These are phyloP conservation scores for Epinotia demarniana DNA, from an alignment of 2,888 invertebrate genomes.

Conservation along the genomic window DNA sequence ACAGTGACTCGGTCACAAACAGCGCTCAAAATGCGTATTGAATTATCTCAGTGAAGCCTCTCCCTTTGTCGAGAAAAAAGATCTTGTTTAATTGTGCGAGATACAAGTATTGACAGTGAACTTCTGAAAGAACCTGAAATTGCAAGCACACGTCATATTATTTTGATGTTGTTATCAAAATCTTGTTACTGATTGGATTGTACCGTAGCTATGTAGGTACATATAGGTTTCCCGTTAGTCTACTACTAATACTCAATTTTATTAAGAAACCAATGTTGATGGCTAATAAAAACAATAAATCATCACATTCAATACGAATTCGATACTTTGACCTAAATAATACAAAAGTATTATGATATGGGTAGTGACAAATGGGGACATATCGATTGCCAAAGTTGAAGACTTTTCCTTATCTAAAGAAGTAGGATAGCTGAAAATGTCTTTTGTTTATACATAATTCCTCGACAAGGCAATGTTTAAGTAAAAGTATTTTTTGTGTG, in stretches of 20 bases:
- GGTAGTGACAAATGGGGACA: constrained; percentile 32
- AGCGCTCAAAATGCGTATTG: constrained; percentile 55
- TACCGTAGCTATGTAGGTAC: no score
- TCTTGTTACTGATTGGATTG: background rate
- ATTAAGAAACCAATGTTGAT: background rate
- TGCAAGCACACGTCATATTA: background rate
- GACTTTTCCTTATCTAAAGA: background rate
- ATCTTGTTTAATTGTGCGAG: constrained; percentile 36
- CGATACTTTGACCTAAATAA: constrained; percentile 26
- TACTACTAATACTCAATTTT: background rate
- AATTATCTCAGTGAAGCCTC: constrained; percentile 47
- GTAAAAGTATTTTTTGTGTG: background rate
- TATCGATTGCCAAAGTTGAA: constrained; percentile 9
- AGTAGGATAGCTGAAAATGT: constrained; percentile 10
- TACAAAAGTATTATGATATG: constrained; percentile 24
- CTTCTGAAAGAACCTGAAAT: constrained; percentile 1
- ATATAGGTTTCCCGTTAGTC: background rate
- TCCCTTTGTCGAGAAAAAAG: constrained; percentile 44
- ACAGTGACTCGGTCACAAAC: constrained; percentile 45
- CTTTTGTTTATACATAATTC: background rate
- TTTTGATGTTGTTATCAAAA: background rate
- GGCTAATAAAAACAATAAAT: constrained; percentile 7
- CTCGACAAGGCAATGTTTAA: background rate
- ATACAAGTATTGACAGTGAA: constrained; percentile 19
- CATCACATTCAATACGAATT: background rate